Evolutionary conservation across 2,888 invertebrate species (phyloP), one percentile per base, ranked within the genome.

Genomic region (Plebejus melissa): DNA sequence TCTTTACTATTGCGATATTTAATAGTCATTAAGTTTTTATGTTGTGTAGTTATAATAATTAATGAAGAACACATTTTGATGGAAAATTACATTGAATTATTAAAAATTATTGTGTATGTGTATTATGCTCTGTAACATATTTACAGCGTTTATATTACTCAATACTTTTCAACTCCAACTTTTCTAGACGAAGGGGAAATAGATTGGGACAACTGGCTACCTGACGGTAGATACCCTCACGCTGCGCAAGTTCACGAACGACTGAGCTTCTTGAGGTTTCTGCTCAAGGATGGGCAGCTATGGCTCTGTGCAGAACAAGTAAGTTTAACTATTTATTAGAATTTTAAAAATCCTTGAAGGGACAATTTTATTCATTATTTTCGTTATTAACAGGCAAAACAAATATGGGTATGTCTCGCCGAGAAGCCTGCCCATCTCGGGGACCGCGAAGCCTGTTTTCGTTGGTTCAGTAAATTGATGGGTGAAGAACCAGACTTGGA

Each of bases 381-480:
- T 65, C 9, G 11, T 16, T 28, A 22, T 65, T 65, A 16, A 36
- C 81, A 94, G 94, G 99, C 99, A 7, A 98, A 98, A 90, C 97
- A 98, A 93, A 98, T 99, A 82, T 99, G 99, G 99, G 96, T 98
- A 83, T 98, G 98, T 88, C 94, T 99, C 77, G 98, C 99, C 2
- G 98, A 98, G 87, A 96, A 96, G 84, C 98, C 98, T 13, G 98
- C 98, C 13, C 98, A 98, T 87, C 94, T 96, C 16, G 96, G 97
- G 1, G 99, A 99, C 88, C 95, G 99, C 60, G 99, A 99, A 89
- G 98, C 98, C 54, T 99, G 99, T 90, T 99, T 99, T 91, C 97
- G 98, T 83, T 99, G 99, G 99, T 99, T 99, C 93, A 98, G 98
- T 60, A 99, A 99, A 91, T 91, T 98, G 58, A 98, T 98, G 98